phyloP scores from a whole-genome alignment of 2,888 invertebrate genomes.

The Ectemnius cavifrons region DNA sequence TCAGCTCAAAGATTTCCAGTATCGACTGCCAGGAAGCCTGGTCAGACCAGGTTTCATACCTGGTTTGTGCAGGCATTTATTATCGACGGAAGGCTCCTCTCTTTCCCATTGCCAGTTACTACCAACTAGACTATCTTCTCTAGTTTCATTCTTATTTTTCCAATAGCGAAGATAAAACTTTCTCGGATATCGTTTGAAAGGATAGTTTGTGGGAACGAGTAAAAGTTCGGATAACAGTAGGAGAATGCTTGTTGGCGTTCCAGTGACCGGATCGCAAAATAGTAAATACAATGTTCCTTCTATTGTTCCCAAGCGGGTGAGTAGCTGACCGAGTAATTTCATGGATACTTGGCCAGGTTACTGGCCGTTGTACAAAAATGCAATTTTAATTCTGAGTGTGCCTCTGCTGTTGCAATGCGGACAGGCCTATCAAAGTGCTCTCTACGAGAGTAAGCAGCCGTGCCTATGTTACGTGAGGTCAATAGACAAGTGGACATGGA shows the following conservation, averaged over 20 bases:
- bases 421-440: constrained; percentile 25
- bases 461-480: constrained; percentile 53
- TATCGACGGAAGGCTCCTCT: constrained; percentile 37
- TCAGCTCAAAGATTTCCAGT: too few relatives aligned
- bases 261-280: constrained; percentile 8
- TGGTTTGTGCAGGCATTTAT: background rate
- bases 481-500: constrained; percentile 39
- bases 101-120: constrained; percentile 21
- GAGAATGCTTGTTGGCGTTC: too few relatives aligned
- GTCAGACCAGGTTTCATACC: too few relatives aligned
- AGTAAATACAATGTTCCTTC: constrained; percentile 39
- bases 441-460: constrained; percentile 27
- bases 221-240: too few relatives aligned
- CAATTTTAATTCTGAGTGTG: constrained; percentile 54
- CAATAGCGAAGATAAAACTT: too few relatives aligned
- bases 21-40: too few relatives aligned
- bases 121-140: constrained; percentile 13
- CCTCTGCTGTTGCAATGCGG: constrained; percentile 30
- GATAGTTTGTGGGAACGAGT: too few relatives aligned
- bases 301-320: constrained; percentile 42
- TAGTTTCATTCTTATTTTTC: too few relatives aligned
- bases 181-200: too few relatives aligned
- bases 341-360: constrained; percentile 53
- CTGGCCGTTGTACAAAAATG: constrained; percentile 53
- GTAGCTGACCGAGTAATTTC: constrained; percentile 57